Conservation (phyloP, 1,140 invertebrate genomes). For the Diprion similis region DNA sequence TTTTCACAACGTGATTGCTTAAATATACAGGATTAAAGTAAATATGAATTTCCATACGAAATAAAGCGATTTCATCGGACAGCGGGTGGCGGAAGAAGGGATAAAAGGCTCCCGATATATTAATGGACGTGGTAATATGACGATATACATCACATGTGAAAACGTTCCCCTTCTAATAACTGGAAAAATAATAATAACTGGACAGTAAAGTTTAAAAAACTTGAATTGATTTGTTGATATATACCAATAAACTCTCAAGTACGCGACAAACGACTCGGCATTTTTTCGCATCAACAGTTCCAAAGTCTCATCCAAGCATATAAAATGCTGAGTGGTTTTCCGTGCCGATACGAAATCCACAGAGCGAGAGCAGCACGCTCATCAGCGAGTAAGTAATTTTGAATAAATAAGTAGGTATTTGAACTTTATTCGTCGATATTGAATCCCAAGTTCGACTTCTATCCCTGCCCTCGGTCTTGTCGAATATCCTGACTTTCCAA, state of each 20-base stretch:
- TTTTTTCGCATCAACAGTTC: background rate
- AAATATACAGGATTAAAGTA: background rate
- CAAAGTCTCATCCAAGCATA: background rate
- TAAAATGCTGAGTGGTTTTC: slow-evolving; percentile 7
- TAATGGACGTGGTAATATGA: no score
- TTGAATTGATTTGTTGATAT: no score
- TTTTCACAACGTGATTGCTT: background rate
- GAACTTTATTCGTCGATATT: background rate
- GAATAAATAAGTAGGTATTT: slow-evolving; percentile 3
- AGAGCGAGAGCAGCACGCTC: background rate
- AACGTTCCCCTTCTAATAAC: no score
- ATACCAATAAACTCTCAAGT: no score
- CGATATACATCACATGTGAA: no score
- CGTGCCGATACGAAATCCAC: background rate
- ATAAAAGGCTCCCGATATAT: no score
- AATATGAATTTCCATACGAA: background rate
- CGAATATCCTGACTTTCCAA: background rate
- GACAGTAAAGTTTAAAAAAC: no score
- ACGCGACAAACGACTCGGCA: background rate
- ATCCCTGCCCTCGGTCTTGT: no score
- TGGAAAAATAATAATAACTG: no score
- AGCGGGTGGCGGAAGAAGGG: background rate
- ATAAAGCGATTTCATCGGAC: background rate
- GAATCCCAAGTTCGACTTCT: background rate
- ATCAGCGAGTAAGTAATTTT: background rate